phyloP scores from a whole-genome alignment of 2,888 invertebrate genomes.

The Acronicta psi region DNA sequence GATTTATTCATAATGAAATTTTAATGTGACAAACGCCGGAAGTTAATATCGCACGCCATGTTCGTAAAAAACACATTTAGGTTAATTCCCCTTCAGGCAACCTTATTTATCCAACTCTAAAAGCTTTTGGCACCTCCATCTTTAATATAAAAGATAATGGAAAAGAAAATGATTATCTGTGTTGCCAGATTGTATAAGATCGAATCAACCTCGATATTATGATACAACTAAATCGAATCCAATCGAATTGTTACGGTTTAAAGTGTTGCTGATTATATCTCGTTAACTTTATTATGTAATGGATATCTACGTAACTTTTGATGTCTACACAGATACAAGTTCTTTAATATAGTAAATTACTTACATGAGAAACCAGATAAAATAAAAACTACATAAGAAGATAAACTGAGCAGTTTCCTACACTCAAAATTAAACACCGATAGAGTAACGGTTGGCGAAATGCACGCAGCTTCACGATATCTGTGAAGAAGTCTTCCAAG shows the following conservation, averaged over 20 bases:
- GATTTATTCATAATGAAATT: slow-evolving; percentile 55
- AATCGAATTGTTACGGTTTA: slow-evolving; percentile 42
- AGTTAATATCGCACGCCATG: slow-evolving; percentile 32
- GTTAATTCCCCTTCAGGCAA: slow-evolving; percentile 30
- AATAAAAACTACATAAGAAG: not conserved
- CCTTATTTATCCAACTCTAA: slow-evolving; percentile 39
- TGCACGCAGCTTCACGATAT: not conserved
- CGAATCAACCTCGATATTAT: slow-evolving; percentile 23
- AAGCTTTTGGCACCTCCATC: slow-evolving; percentile 35
- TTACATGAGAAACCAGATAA: not conserved
- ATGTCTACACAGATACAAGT: not conserved
- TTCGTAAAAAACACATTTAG: slow-evolving; percentile 35
- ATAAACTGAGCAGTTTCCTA: not conserved
- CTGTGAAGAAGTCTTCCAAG: no score
- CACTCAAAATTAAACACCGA: no score
- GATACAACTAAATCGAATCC: slow-evolving; percentile 40
- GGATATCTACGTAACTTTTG: slow-evolving; percentile 38
- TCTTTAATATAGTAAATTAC: not conserved
- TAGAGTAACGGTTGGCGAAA: not conserved
- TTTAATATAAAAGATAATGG: slow-evolving; percentile 51
- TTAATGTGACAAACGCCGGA: slow-evolving; percentile 27
- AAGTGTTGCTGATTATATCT: slow-evolving; percentile 29
- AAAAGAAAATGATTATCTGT: slow-evolving; percentile 46
- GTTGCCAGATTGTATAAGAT: slow-evolving; percentile 34
- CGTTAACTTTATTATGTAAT: slow-evolving; percentile 21